Base-by-base conservation (phyloP, 2,113 vertebrate genomes). In the Ophiodon elongatus region DNA sequence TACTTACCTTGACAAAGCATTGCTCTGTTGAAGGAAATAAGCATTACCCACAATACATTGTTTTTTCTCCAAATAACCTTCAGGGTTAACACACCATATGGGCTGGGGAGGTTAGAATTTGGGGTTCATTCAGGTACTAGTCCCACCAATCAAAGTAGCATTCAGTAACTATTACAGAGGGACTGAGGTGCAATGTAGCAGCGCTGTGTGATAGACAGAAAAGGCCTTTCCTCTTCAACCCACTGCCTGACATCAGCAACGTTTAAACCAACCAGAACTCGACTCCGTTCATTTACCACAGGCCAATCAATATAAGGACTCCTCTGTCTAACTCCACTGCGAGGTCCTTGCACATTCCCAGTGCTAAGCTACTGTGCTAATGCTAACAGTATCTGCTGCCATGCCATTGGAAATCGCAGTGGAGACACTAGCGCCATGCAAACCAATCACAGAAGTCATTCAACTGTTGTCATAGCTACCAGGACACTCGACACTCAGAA, bases 401-500 rank as follows among this genome's bases (percentile, higher is more conserved):
- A 93, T 94, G 94, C 93, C 82, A 73, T 39, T 82, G 91, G 93
- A 93, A 85, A 88, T 93, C 93, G 85, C 93, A 93, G 93, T 95
- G 91, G 92, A 93, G 92, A 89, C 87, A 88, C 75, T 91, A 94
- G 93, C 89, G 93, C 91, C 95, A 96, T 96, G 95, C 95, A 94
- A 91, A 93, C 87, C 81, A 82, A 92, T 89, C 84, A 89, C 80
- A 83, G 83, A 73, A 76, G 80, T 92, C 91, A 93, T 93, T 95
- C 93, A 84, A 89, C 27, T 23, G 75, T 85, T 76, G 56, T 85
- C 70, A 82, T 79, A 80, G 89, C 87, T 87, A 85, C 84, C 88
- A 83, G 88, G 90, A 86, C 93, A 92, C 88, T 62, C 21, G 39
- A 35, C 70, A 85, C 71, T 14, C 3, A 79, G 45, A 67, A 65